phyloP scores from a whole-genome alignment of 2,888 invertebrate species.

The Nemurella pictetii region DNA sequence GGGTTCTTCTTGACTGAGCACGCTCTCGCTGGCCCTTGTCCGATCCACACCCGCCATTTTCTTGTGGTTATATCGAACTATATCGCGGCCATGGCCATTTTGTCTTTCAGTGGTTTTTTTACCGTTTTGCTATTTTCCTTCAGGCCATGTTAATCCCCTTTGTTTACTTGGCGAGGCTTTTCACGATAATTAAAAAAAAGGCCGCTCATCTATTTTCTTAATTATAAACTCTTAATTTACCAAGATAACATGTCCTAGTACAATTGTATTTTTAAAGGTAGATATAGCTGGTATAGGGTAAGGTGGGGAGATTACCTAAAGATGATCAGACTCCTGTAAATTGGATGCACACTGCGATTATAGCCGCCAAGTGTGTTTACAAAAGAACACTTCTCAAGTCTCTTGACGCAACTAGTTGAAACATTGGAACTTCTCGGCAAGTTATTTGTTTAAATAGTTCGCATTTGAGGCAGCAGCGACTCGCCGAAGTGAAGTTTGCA shows the following conservation, averaged over 20 bases:
- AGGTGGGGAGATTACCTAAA: no score
- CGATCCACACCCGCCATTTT: slow-evolving; percentile 40
- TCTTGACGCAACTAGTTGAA: neutral
- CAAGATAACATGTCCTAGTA: no score
- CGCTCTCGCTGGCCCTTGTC: slow-evolving; percentile 36
- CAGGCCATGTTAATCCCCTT: no score
- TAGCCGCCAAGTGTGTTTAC: no score
- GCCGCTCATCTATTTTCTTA: no score
- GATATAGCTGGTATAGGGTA: no score
- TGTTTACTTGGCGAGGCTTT: no score
- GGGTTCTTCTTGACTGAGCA: slow-evolving; percentile 45
- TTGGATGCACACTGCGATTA: no score
- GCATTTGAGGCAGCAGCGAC: slow-evolving; percentile 9
- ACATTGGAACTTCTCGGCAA: slow-evolving; percentile 6
- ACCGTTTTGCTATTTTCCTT: neutral
- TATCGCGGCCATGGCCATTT: neutral
- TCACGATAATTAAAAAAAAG: no score
- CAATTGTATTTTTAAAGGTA: no score
- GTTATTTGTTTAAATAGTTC: slow-evolving; percentile 21
- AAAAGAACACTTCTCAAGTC: neutral
- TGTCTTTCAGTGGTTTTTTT: neutral
- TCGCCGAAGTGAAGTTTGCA: neutral
- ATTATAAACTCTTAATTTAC: no score
- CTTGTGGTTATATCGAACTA: slow-evolving; percentile 21
- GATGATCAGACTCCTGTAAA: no score